Evolutionary conservation across 2,797 vertebrate genomes (phyloP).

Genomic region (Periophthalmus magnuspinnatus): DNA sequence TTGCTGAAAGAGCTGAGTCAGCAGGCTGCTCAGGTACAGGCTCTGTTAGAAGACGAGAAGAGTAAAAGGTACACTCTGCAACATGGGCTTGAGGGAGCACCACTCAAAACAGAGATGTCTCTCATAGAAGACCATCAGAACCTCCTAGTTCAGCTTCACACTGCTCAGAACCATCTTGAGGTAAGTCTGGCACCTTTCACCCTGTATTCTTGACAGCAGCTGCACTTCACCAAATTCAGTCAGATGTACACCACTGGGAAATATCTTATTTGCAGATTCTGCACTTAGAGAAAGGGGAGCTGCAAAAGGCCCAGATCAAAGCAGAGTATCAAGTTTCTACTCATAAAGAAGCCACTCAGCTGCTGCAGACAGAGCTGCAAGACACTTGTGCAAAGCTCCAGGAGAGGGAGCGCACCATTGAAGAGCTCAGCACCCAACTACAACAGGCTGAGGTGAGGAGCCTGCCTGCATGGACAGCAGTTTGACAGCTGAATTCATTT

Average conservation of each 20-base stretch:
- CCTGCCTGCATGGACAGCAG: neutral
- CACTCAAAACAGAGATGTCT: conserved; percentile 36
- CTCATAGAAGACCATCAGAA: conserved; percentile 68
- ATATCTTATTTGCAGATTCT: conserved; percentile 41
- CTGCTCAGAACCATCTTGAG: conserved; percentile 62
- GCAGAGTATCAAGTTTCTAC: conserved; percentile 47
- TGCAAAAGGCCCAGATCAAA: conserved; percentile 68
- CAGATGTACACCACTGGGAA: neutral
- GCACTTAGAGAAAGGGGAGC: conserved; percentile 56
- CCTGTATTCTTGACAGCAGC: neutral
- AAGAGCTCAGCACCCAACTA: conserved; percentile 51
- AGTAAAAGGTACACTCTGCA: conserved; percentile 73
- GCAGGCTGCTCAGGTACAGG: conserved; percentile 13
- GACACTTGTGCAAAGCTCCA: conserved; percentile 50
- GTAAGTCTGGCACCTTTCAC: conserved; percentile 51
- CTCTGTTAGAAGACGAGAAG: conserved; percentile 51
- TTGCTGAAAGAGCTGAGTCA: conserved; percentile 29
- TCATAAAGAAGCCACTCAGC: conserved; percentile 71
- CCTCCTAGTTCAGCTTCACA: conserved; percentile 60
- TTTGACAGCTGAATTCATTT: no score
- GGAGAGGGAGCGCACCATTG: conserved; percentile 67
- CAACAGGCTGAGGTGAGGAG: conserved; percentile 51
- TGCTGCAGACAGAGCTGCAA: conserved; percentile 78
- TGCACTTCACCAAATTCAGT: no score
- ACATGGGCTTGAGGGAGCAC: conserved; percentile 32